Base-by-base conservation (phyloP, 2,797 vertebrate genomes). In the Sparus aurata region DNA sequence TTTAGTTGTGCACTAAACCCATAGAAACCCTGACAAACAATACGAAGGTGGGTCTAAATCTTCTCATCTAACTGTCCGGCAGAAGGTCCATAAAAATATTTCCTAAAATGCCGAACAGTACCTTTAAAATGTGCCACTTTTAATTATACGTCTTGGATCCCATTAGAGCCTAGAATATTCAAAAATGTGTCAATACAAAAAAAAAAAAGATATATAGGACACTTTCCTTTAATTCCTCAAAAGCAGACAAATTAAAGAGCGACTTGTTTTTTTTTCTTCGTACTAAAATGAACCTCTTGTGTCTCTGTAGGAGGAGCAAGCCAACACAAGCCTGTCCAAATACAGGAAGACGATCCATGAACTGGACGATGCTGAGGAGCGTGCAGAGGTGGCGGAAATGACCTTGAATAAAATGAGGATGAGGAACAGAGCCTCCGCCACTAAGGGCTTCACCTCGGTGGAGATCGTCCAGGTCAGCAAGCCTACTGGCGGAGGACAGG, bases 391-490 rank as follows among this genome's bases (percentile, higher is more conserved):
- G 79, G 94, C 88, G 0, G 91, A 96, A 73, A 85, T 92, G 0
- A 83, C 93, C 13, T 87, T 94, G 16, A 95, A 95, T 73, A 96
- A 96, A 78, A 58, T 94, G 52, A 79, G 87, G 58, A 94, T 84
- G 63, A 91, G 92, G 68, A 94, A 93, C 63, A 80, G 82, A 0
- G 87, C 85, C 55, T 91, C 91, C 0, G 34, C 89, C 43, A 79
- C 82, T 10, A 95, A 94, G 85, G 87, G 91, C n/a, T 92, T 95
- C 64, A 54, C 90, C 63, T 94, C 94, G 0, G 90, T 92, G 67
- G 92, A 95, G 84, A 90, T 94, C 18, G 94, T 93, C 52, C 92
- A 94, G 89, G 94, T 92, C 75, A 91, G 86, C 60, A 93, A 93
- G 49, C 80, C 89, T 0, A 62, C 77, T 46, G 82, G 91, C 47